phyloP scores from a whole-genome alignment of 2,113 vertebrate species.

The Elephas maximus region DNA sequence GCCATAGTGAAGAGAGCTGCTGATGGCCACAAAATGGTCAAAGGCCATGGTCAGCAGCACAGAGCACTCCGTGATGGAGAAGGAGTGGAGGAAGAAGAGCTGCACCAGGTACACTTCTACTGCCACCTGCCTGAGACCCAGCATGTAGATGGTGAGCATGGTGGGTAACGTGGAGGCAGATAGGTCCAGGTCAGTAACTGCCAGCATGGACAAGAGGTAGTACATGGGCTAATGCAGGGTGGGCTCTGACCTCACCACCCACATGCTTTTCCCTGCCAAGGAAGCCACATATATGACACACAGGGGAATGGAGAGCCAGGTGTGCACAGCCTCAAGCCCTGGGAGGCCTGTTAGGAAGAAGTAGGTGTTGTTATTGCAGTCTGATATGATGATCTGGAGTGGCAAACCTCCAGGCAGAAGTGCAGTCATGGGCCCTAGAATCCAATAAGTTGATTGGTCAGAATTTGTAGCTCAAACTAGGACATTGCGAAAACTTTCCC shows the following conservation, averaged over 20 bases:
- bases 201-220: slow-evolving; percentile 68
- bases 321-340: slow-evolving; percentile 45
- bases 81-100: too few species aligned
- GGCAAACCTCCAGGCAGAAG: not conserved
- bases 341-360: slow-evolving; percentile 74
- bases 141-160: not conserved
- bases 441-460: not conserved
- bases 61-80: too few species aligned
- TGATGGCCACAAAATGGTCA: slow-evolving; percentile 77
- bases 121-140: too few species aligned
- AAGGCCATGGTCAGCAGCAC: slow-evolving; percentile 77
- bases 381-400: not conserved
- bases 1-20: slow-evolving; percentile 56
- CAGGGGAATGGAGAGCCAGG: not conserved
- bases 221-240: not conserved
- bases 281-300: slow-evolving; percentile 71
- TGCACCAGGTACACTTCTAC: too few species aligned
- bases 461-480: not conserved
- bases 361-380: slow-evolving; percentile 53
- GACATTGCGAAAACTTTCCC: not conserved
- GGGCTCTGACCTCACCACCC: slow-evolving; percentile 73
- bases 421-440: not conserved
- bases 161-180: slow-evolving; percentile 58
- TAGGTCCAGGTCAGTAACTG: slow-evolving; percentile 54
- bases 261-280: slow-evolving; percentile 72